Evolutionary conservation across 2,113 vertebrate genomes (phyloP).

Genomic region (Excalfactoria chinensis): DNA sequence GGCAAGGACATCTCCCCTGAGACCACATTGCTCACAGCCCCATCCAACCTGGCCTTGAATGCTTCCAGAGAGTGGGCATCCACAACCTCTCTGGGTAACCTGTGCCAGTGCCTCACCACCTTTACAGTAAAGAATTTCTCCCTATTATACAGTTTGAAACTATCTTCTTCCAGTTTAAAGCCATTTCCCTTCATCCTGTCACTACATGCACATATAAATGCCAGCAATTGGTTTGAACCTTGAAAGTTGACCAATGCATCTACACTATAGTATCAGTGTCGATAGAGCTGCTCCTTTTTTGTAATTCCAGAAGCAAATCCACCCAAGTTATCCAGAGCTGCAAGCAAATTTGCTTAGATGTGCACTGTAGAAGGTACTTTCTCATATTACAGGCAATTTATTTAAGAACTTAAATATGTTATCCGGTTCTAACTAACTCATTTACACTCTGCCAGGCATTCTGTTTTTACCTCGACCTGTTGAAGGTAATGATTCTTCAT

Average conservation of each 20-base stretch:
- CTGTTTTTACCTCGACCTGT: neutral
- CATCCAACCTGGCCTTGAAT: too few relatives aligned
- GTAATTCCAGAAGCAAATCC: neutral
- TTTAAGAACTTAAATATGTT: neutral
- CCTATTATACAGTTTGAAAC: too few relatives aligned
- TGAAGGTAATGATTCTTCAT: neutral
- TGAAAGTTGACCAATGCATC: neutral
- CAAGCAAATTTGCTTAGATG: neutral
- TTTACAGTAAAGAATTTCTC: too few relatives aligned
- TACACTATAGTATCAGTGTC: neutral
- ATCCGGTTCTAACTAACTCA: neutral
- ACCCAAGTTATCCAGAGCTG: neutral
- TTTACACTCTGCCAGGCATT: neutral
- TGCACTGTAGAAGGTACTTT: neutral
- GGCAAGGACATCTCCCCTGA: too few relatives aligned
- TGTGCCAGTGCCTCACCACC: too few relatives aligned
- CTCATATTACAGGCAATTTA: neutral
- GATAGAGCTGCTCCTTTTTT: neutral
- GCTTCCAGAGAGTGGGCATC: too few relatives aligned
- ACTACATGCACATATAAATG: too few relatives aligned
- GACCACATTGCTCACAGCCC: too few relatives aligned
- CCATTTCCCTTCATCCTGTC: too few relatives aligned
- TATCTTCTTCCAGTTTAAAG: too few relatives aligned
- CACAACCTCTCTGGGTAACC: too few relatives aligned
- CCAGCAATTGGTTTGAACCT: neutral